Evolutionary conservation across 2,113 vertebrate species (phyloP).

Genomic region (Lophius piscatorius): DNA sequence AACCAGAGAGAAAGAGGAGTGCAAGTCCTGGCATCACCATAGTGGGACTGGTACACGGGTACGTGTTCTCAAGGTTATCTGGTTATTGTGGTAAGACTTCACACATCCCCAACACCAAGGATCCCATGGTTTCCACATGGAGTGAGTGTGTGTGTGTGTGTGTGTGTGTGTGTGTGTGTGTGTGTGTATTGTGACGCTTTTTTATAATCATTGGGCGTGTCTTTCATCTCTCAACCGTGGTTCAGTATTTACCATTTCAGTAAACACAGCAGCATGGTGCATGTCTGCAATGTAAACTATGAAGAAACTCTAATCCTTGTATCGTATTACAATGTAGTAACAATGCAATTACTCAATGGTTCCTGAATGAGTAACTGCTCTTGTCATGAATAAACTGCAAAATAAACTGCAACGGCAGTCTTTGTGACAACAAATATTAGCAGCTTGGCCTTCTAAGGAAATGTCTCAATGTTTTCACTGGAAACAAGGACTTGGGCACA

Average conservation of each 20-base stretch:
- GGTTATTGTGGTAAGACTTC: conserved; percentile 43
- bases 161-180: no score
- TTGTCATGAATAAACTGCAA: conserved; percentile 21
- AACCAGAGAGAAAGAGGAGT: no score
- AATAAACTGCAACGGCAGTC: not conserved
- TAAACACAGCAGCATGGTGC: conserved; percentile 6
- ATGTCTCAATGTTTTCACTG: not conserved
- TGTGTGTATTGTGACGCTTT: conserved; percentile 17
- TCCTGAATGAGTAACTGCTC: not conserved
- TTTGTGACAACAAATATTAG: conserved; percentile 30
- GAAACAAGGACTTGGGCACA: not conserved
- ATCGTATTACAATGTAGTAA: conserved; percentile 28
- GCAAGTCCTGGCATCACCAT: no score
- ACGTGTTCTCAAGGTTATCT: no score
- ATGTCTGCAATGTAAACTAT: conserved; percentile 49
- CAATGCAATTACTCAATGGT: conserved; percentile 20
- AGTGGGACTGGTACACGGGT: no score
- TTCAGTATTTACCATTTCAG: conserved; percentile 31
- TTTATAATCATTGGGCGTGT: conserved; percentile 34
- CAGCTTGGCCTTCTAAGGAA: not conserved
- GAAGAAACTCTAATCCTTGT: no score
- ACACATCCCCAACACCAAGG: conserved; percentile 50
- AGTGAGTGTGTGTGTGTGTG: conserved; percentile 2
- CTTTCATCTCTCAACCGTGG: conserved; percentile 20
- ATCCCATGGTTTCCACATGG: conserved; percentile 40